phyloP scores from a whole-genome alignment of 35 echinoderm and acorn worm species.

The Holothuria glaberrima region DNA sequence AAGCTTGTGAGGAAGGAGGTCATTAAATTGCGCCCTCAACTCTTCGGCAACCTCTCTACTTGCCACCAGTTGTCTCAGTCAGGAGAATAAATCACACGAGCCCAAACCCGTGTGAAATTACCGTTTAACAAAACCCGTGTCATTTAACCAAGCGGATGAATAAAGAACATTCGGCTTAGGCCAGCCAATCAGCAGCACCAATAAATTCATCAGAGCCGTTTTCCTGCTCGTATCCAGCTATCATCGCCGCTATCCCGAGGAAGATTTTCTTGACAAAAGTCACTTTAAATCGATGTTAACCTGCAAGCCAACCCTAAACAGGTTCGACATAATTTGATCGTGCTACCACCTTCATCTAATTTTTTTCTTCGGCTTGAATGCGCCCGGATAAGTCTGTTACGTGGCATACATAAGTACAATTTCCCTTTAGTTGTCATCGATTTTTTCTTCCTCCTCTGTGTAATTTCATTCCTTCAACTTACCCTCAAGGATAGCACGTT shows the following conservation, averaged over 20 bases:
- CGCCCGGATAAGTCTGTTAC: constrained; percentile 18
- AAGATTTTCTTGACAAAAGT: constrained; percentile 36
- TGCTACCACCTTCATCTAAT: constrained; percentile 34
- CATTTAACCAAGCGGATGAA: constrained; percentile 29
- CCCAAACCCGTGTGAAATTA: too few species aligned
- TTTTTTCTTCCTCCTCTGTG: neutral
- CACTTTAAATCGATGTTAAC: constrained; percentile 51
- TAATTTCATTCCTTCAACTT: neutral
- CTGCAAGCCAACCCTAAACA: constrained; percentile 51
- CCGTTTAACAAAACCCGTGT: too few species aligned
- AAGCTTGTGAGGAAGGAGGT: neutral
- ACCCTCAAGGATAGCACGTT: constrained; percentile 29
- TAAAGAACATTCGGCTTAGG: constrained; percentile 9
- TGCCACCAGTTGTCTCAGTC: too few species aligned
- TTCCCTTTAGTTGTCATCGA: constrained; percentile 16
- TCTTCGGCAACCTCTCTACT: too few species aligned
- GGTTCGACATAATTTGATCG: constrained; percentile 42
- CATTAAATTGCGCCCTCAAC: too few species aligned
- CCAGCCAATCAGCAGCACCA: constrained; percentile 14
- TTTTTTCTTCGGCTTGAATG: constrained; percentile 20
- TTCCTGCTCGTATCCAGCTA: neutral
- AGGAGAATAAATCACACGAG: too few species aligned
- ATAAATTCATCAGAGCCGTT: constrained; percentile 25
- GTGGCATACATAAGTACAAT: constrained; percentile 45
- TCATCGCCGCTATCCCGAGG: neutral